Evolutionary conservation across 2,113 vertebrate species (phyloP).

Genomic region (Poicephalus meyeri): DNA sequence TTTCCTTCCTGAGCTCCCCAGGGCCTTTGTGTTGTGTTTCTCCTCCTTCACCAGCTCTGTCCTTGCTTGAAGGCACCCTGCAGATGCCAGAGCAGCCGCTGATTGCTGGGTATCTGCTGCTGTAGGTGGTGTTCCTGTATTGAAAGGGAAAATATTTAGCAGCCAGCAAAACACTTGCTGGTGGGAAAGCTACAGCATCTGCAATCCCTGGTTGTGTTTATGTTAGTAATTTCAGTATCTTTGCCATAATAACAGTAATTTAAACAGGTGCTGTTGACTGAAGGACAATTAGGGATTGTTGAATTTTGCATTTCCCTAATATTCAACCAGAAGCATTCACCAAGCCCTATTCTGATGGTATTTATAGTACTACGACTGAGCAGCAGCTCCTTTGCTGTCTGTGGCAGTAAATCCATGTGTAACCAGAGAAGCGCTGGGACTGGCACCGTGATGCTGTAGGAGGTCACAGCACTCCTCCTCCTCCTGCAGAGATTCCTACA

Average conservation of each 20-base stretch:
- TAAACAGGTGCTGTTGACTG: background rate
- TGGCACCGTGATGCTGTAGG: background rate
- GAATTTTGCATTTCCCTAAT: background rate
- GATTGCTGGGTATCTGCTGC: rapidly evolving
- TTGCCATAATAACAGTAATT: background rate
- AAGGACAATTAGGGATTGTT: background rate
- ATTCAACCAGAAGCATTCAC: background rate
- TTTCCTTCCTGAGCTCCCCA: background rate
- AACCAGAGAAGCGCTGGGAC: rapidly evolving
- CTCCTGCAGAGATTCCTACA: background rate
- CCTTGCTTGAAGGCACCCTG: background rate
- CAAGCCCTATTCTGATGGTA: background rate
- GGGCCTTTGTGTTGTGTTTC: background rate
- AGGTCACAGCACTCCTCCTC: background rate
- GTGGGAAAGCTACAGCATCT: background rate
- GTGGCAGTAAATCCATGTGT: rapidly evolving
- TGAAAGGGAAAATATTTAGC: background rate
- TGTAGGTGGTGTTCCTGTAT: rapidly evolving
- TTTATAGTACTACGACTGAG: background rate
- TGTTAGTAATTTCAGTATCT: background rate
- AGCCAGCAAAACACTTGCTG: background rate
- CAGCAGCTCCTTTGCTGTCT: background rate
- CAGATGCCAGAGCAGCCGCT: background rate
- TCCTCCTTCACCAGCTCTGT: background rate
- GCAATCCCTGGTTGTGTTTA: background rate